A percentile compares a stretch with the other conserved stretches of the same genome.
Conservation (phyloP, 2,888 invertebrate genomes). For the Diadegma fenestrale region DNA sequence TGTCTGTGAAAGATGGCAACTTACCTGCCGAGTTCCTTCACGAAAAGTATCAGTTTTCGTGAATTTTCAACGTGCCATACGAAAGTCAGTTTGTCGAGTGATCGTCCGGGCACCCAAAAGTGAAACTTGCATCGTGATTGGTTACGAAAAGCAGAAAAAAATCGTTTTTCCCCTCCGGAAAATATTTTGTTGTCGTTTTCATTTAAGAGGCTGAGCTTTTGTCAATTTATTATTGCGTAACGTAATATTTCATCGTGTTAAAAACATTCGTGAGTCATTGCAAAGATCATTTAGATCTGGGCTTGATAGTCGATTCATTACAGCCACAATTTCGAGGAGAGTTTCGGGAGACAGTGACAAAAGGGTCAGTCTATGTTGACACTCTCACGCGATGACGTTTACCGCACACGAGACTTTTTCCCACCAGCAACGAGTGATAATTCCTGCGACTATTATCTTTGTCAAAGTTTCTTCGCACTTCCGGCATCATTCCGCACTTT, state of each 20-base stretch:
- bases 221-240: not conserved
- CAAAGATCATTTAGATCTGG: not conserved
- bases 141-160: not conserved
- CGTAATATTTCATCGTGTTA: not conserved
- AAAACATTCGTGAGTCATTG: not conserved
- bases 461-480: not conserved
- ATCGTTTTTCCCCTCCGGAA: not conserved
- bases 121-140: not conserved
- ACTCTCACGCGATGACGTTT: not conserved
- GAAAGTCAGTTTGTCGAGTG: not conserved
- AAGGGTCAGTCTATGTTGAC: constrained; percentile 7
- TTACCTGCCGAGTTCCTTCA: not conserved
- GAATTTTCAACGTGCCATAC: not conserved
- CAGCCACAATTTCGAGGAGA: not conserved
- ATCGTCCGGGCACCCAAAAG: not conserved
- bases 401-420: not conserved
- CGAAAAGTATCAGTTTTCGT: not conserved
- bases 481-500: not conserved
- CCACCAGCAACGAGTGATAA: constrained; percentile 3
- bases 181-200: not conserved
- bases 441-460: not conserved
- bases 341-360: not conserved
- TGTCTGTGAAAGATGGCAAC: not conserved
- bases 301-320: not conserved
- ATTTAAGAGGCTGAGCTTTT: not conserved